Evolutionary conservation across 2,113 vertebrate genomes (phyloP).

Genomic region (Esox niger): DNA sequence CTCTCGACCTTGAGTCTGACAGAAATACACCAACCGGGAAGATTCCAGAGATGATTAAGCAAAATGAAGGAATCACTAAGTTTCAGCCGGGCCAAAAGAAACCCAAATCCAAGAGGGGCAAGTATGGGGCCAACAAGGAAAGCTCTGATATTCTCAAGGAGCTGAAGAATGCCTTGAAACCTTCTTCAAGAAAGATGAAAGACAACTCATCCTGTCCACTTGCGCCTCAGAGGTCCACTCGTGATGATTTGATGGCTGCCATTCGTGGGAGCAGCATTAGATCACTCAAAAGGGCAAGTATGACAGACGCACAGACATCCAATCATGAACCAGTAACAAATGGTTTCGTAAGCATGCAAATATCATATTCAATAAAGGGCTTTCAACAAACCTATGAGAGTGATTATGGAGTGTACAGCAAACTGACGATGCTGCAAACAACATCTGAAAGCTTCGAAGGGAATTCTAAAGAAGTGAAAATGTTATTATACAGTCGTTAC

Average conservation of each 20-base stretch:
- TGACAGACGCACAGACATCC: not conserved
- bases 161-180: constrained; percentile 79
- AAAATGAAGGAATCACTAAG: constrained; percentile 70
- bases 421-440: not conserved
- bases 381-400: not conserved
- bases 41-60: constrained; percentile 81
- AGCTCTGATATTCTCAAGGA: constrained; percentile 77
- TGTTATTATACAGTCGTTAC: not conserved
- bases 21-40: constrained; percentile 75
- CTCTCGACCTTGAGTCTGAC: constrained; percentile 41
- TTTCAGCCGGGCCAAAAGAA: constrained; percentile 74
- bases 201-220: constrained; percentile 74
- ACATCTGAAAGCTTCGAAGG: not conserved
- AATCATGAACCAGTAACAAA: constrained; percentile 64
- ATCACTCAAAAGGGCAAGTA: constrained; percentile 78
- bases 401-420: not conserved
- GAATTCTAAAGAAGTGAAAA: not conserved
- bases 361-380: not conserved
- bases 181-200: constrained; percentile 73
- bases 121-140: constrained; percentile 66
- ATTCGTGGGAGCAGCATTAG: constrained; percentile 82
- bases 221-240: constrained; percentile 74
- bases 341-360: too few species aligned
- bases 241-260: constrained; percentile 84
- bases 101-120: constrained; percentile 79